Evolutionary conservation across 2,113 vertebrate species (phyloP).

Genomic region (Cyanistes caeruleus): DNA sequence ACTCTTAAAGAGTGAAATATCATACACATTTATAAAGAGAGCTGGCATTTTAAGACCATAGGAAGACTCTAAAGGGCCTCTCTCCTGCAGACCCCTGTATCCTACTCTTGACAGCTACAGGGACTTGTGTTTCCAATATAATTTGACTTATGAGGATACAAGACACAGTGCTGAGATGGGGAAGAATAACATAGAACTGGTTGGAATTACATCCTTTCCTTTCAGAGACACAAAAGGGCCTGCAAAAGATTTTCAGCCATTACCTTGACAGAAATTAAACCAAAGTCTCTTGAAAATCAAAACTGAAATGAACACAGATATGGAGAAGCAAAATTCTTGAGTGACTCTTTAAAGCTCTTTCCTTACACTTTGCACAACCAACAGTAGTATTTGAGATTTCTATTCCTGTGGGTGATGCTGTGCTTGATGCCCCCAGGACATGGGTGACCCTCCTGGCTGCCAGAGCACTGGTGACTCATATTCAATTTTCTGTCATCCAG

Average conservation of each 20-base stretch:
- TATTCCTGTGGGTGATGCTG: not conserved
- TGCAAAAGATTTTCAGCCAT: not conserved
- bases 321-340: not conserved
- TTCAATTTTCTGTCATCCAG: not conserved
- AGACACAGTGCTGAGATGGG: not conserved
- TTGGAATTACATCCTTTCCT: not conserved
- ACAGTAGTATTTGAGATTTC: not conserved
- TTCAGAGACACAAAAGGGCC: not conserved
- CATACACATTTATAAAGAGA: not conserved
- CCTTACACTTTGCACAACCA: not conserved
- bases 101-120: not conserved
- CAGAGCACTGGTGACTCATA: not conserved
- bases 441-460: rapidly evolving
- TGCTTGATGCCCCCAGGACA: not conserved
- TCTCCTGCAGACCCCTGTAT: not conserved
- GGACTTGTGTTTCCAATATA: not conserved
- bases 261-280: not conserved
- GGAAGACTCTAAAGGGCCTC: rapidly evolving
- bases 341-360: not conserved
- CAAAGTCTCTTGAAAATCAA: not conserved
- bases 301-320: not conserved
- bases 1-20: not conserved
- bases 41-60: not conserved
- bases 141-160: not conserved
- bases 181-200: not conserved